Conservation (phyloP, 2,888 invertebrate genomes). For the Stictocephala bisonia region DNA sequence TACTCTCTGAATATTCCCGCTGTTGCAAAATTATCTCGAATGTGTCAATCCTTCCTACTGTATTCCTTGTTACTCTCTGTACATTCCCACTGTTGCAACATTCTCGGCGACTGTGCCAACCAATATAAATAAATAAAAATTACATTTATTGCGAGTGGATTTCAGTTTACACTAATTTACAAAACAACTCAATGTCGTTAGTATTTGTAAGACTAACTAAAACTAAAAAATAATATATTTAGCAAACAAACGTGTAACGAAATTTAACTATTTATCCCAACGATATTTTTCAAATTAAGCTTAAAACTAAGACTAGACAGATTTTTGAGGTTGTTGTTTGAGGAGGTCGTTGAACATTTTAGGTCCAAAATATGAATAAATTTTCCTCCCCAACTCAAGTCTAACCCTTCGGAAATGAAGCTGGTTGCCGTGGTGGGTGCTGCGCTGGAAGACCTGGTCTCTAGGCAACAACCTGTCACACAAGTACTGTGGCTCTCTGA, state of each 20-base stretch:
- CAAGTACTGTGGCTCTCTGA: neutral
- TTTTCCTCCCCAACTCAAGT: neutral
- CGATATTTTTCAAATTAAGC: neutral
- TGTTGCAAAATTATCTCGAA: no score
- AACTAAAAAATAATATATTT: no score
- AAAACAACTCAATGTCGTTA: neutral
- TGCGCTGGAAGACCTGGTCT: neutral
- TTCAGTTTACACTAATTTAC: neutral
- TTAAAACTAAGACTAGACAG: neutral
- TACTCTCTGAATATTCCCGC: no score
- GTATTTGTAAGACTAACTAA: neutral
- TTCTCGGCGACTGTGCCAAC: no score
- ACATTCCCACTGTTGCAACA: no score
- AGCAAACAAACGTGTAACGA: neutral
- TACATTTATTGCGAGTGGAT: neutral
- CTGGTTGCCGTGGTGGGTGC: neutral
- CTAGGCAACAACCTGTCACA: neutral
- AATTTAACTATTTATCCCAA: neutral
- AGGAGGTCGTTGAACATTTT: neutral
- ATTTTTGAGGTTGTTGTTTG: no score
- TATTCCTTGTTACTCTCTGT: no score
- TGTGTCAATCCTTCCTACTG: no score
- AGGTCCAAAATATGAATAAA: neutral
- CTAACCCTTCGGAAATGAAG: neutral
- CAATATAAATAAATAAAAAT: constrained; percentile 2